phyloP scores from a whole-genome alignment of 2,113 vertebrate species.

The Periophthalmus modestus region DNA sequence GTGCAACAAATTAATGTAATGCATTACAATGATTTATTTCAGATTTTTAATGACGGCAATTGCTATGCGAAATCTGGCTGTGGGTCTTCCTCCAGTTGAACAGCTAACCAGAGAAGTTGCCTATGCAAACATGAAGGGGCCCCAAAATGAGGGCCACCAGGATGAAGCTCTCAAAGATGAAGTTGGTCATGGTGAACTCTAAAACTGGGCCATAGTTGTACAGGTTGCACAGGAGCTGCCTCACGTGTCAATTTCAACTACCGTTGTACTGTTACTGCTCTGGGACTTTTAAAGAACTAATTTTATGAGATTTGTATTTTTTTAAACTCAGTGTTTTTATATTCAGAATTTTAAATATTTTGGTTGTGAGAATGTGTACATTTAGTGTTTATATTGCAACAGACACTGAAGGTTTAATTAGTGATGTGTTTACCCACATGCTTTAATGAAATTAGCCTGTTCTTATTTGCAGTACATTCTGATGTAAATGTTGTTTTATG shows the following conservation, averaged over 20 bases:
- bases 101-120: constrained; percentile 87
- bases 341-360: constrained; percentile 8
- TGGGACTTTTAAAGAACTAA: background rate
- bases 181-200: constrained; percentile 74
- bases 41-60: constrained; percentile 92
- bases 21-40: background rate
- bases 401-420: background rate
- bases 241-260: constrained; percentile 24
- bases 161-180: constrained; percentile 67
- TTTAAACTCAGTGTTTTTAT: constrained; percentile 28
- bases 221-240: constrained; percentile 11
- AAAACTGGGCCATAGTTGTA: constrained; percentile 13
- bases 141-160: constrained; percentile 45
- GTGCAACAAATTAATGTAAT: background rate
- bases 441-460: background rate
- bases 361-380: background rate
- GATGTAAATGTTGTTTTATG: background rate
- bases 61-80: constrained; percentile 84
- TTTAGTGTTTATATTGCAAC: background rate
- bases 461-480: background rate
- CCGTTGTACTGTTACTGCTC: constrained; percentile 54
- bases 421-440: background rate
- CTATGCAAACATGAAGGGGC: constrained; percentile 83
- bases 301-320: constrained; percentile 6
- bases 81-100: constrained; percentile 85